These are phyloP conservation scores for Gerris buenoi DNA, from an alignment of 1,140 invertebrate genomes.

Conservation along the genomic window DNA sequence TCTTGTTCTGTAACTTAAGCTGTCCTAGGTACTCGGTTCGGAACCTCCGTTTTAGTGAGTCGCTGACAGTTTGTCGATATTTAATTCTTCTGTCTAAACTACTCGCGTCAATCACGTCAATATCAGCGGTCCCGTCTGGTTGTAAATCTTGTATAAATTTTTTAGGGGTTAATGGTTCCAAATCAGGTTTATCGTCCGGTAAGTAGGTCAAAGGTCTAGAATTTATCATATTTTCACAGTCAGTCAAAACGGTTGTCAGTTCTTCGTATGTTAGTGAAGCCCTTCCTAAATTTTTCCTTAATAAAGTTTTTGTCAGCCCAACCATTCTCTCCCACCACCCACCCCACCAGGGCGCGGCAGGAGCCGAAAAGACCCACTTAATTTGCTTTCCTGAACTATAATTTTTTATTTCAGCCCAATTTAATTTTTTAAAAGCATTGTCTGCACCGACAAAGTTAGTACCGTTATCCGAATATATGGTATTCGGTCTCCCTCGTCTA, in stretches of 20 bases:
- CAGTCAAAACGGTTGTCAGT: slow-evolving; percentile 25
- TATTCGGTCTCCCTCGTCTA: slow-evolving; percentile 23
- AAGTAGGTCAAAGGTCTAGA: slow-evolving; percentile 27
- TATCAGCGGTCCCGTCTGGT: slow-evolving; percentile 19
- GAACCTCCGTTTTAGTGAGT: slow-evolving; percentile 9
- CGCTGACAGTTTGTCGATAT: slow-evolving; percentile 5
- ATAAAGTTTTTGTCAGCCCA: slow-evolving; percentile 24
- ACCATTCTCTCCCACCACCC: slow-evolving; percentile 31
- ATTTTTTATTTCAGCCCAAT: slow-evolving; percentile 18
- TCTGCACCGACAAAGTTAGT: slow-evolving; percentile 25
- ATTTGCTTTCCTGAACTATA: slow-evolving; percentile 16
- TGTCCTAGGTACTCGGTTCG: slow-evolving; percentile 13
- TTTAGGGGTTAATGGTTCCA: slow-evolving; percentile 14
- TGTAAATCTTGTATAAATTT: slow-evolving; percentile 24
- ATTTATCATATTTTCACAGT: slow-evolving; percentile 26
- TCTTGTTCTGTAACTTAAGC: neutral
- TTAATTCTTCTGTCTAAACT: slow-evolving; percentile 5
- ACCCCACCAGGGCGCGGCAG: slow-evolving; percentile 30
- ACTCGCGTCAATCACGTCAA: slow-evolving; percentile 3
- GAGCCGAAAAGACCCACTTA: slow-evolving; percentile 28
- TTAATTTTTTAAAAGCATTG: slow-evolving; percentile 15
- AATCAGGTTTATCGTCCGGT: slow-evolving; percentile 20
- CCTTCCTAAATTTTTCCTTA: slow-evolving; percentile 23
- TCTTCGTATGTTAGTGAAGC: slow-evolving; percentile 24
- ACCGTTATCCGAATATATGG: slow-evolving; percentile 31